These are phyloP conservation scores for Prochilodus magdalenae DNA, from an alignment of 2,113 vertebrate genomes.

Conservation along the genomic window DNA sequence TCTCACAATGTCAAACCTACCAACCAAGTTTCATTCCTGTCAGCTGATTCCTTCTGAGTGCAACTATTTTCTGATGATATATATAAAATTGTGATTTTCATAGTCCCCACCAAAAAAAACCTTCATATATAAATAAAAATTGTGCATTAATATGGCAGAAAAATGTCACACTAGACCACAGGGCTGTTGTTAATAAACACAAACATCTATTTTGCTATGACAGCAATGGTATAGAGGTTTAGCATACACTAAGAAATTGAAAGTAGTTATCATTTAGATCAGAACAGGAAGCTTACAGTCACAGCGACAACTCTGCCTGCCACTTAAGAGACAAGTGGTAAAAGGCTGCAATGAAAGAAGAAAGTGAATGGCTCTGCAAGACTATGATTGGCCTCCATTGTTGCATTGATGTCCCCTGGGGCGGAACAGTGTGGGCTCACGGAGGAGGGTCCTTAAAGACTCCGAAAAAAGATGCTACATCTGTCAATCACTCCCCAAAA, in stretches of 20 bases:
- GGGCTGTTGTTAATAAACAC: too few species aligned
- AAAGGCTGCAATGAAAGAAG: slow-evolving; percentile 2
- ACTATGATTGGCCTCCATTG: slow-evolving; percentile 25
- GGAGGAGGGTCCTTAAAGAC: background rate
- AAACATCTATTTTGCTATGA: background rate
- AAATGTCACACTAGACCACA: too few species aligned
- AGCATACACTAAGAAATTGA: background rate
- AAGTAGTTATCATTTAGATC: background rate
- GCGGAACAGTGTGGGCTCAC: slow-evolving; percentile 33
- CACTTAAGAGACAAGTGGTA: background rate
- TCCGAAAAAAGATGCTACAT: slow-evolving; percentile 27
- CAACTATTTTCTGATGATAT: too few species aligned
- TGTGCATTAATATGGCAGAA: too few species aligned
- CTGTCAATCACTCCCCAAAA: background rate
- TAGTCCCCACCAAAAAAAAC: too few species aligned
- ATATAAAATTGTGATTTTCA: too few species aligned
- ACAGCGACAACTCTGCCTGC: background rate
- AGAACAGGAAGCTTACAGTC: background rate
- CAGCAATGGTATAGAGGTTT: background rate
- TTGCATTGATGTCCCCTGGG: slow-evolving; percentile 38
- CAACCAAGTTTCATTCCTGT: too few species aligned
- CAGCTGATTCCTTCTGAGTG: too few species aligned
- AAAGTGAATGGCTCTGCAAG: slow-evolving; percentile 8
- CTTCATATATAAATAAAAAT: too few species aligned
- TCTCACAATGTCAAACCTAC: too few species aligned